Conservation (phyloP, 2,888 invertebrate species). For the Anorthoa munda region DNA sequence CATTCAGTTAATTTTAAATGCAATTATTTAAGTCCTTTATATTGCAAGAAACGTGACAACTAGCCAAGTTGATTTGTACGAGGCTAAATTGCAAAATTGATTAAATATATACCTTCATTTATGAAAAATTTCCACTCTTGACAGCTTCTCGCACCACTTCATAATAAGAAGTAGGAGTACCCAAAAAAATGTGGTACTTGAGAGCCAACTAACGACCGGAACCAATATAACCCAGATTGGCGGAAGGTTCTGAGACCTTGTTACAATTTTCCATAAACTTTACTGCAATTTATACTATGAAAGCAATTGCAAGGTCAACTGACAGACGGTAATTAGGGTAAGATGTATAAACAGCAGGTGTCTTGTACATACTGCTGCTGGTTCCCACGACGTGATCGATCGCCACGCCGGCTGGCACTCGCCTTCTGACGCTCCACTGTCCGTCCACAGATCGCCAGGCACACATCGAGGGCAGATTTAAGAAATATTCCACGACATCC, state of each 20-base stretch:
- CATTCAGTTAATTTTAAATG: slow-evolving; percentile 41
- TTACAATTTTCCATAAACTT: slow-evolving; percentile 56
- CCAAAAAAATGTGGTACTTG: slow-evolving; percentile 33
- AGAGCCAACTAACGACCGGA: slow-evolving; percentile 49
- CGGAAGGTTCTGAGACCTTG: slow-evolving; percentile 61
- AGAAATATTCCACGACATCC: slow-evolving; percentile 89
- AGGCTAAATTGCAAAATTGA: slow-evolving; percentile 18
- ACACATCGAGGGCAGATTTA: slow-evolving; percentile 89
- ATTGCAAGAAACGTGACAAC: slow-evolving; percentile 22
- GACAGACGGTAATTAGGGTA: slow-evolving; percentile 43
- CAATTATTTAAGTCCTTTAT: slow-evolving; percentile 36
- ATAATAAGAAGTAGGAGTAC: background rate
- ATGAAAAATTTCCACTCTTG: slow-evolving; percentile 5
- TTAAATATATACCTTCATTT: background rate
- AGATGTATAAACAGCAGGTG: slow-evolving; percentile 66
- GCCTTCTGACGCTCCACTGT: slow-evolving; percentile 70
- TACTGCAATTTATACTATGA: slow-evolving; percentile 50
- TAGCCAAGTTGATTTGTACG: slow-evolving; percentile 10
- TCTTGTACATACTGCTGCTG: slow-evolving; percentile 65
- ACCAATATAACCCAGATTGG: slow-evolving; percentile 60
- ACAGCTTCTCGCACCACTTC: slow-evolving; percentile 3
- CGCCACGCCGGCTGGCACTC: slow-evolving; percentile 67
- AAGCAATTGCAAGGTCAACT: slow-evolving; percentile 57
- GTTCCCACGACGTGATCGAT: slow-evolving; percentile 80
- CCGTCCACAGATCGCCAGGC: slow-evolving; percentile 85